A percentile compares a stretch with the other conserved stretches of the same genome.
phyloP scores from a whole-genome alignment of 2,797 vertebrate genomes.

The Leontocebus nigricollis region DNA sequence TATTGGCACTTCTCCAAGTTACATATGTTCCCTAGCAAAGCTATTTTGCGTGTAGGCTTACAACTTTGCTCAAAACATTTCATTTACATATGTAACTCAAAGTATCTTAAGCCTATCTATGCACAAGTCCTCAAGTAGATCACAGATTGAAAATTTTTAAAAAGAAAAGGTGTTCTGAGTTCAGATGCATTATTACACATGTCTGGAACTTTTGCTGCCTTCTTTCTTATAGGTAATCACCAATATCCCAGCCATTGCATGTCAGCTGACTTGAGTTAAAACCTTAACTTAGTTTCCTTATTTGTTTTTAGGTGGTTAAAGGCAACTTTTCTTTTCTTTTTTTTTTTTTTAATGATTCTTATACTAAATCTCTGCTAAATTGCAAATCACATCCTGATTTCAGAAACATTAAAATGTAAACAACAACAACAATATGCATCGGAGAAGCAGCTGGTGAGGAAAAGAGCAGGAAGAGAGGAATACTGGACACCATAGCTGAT shows the following conservation, averaged over 20 bases:
- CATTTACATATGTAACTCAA: not conserved
- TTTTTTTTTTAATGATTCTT: not conserved
- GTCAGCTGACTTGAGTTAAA: not conserved
- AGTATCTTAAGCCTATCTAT: not conserved
- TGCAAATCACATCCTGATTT: not conserved
- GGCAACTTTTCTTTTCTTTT: not conserved
- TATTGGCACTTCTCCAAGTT: slow-evolving; percentile 32
- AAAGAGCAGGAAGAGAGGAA: not conserved
- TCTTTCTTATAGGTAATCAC: not conserved
- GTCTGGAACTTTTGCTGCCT: not conserved
- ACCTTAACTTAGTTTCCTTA: not conserved
- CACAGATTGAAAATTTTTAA: not conserved
- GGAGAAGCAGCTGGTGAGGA: not conserved
- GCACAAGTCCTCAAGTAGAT: not conserved
- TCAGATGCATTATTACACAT: not conserved
- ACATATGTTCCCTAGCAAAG: not conserved
- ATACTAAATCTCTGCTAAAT: not conserved
- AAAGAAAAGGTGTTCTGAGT: not conserved
- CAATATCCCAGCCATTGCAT: not conserved
- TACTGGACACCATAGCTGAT: not conserved
- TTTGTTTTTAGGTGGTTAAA: slow-evolving; percentile 39
- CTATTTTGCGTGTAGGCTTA: not conserved
- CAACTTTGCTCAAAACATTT: not conserved
- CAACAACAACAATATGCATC: not conserved
- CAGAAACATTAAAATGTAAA: not conserved